Conservation (phyloP, 1,140 invertebrate species). For the Marisa cornuarietis region DNA sequence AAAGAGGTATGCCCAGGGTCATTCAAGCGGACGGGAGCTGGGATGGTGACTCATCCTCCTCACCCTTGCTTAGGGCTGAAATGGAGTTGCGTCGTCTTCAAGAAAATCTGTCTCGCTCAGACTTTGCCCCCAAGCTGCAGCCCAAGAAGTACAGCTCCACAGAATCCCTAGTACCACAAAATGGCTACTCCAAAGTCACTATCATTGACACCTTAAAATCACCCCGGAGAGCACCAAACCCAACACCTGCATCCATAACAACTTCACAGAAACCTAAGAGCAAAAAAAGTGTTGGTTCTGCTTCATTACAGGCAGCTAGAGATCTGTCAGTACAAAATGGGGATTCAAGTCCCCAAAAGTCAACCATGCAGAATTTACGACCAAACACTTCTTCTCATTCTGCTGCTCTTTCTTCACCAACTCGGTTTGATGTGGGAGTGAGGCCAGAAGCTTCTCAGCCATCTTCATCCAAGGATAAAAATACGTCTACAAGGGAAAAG, state of each 20-base stretch:
- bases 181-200: slow-evolving; percentile 6
- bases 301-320: neutral
- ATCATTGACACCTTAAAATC: slow-evolving; percentile 12
- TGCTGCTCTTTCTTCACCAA: slow-evolving; percentile 23
- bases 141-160: slow-evolving; percentile 21
- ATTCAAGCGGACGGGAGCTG: neutral
- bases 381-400: neutral
- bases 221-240: neutral
- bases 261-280: neutral
- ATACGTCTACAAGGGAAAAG: too few species aligned
- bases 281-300: neutral
- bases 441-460: slow-evolving; percentile 24
- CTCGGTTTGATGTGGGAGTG: slow-evolving; percentile 44
- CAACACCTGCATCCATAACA: neutral
- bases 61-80: slow-evolving; percentile 56
- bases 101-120: slow-evolving; percentile 35
- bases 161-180: neutral
- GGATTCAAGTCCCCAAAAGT: too few species aligned
- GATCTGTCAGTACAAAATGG: neutral
- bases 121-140: slow-evolving; percentile 32
- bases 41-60: slow-evolving; percentile 11
- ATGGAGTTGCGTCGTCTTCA: slow-evolving; percentile 48
- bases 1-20: neutral
- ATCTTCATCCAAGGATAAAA: neutral
- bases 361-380: neutral